A percentile compares a stretch with the other conserved stretches of the same genome.
Evolutionary conservation across 1,140 invertebrate genomes (phyloP).

Genomic region (Conus betulinus): DNA sequence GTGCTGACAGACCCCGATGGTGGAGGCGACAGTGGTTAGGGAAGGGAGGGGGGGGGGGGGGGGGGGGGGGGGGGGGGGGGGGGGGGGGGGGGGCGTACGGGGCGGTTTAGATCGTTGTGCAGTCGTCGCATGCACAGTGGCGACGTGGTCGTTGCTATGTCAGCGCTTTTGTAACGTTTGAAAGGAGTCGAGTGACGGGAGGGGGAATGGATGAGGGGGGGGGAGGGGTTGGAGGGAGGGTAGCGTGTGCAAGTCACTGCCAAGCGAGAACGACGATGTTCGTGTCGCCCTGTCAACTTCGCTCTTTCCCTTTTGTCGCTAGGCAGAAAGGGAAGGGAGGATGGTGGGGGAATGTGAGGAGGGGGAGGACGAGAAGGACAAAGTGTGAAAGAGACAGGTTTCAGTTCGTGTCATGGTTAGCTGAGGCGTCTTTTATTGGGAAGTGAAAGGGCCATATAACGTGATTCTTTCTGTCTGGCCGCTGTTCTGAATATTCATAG

Average conservation of each 20-base stretch:
- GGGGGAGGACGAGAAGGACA: background rate
- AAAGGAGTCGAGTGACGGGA: background rate
- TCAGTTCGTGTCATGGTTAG: too few species aligned
- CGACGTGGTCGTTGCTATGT: background rate
- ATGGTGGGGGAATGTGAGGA: background rate
- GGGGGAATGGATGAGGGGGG: background rate
- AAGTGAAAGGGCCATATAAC: too few species aligned
- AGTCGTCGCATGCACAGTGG: background rate
- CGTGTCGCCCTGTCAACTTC: background rate
- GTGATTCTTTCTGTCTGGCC: too few species aligned
- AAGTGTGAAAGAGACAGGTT: too few species aligned
- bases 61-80: too few species aligned
- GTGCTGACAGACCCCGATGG: too few species aligned
- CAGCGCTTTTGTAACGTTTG: constrained; percentile 1
- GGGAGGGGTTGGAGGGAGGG: background rate
- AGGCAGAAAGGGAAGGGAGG: background rate
- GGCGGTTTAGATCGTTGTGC: background rate
- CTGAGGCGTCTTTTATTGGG: too few species aligned
- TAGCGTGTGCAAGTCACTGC: background rate
- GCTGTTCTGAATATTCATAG: too few species aligned
- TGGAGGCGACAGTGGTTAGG: too few species aligned
- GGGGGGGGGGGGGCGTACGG: too few species aligned
- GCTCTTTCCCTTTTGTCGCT: background rate
- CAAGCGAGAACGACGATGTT: background rate
- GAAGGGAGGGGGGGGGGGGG: too few species aligned